Percentiles rank a stretch among this genome's conserved stretches.
These are phyloP conservation scores for Chiroxiphia lanceolata DNA, from an alignment of 2,797 vertebrate species.

Conservation along the genomic window DNA sequence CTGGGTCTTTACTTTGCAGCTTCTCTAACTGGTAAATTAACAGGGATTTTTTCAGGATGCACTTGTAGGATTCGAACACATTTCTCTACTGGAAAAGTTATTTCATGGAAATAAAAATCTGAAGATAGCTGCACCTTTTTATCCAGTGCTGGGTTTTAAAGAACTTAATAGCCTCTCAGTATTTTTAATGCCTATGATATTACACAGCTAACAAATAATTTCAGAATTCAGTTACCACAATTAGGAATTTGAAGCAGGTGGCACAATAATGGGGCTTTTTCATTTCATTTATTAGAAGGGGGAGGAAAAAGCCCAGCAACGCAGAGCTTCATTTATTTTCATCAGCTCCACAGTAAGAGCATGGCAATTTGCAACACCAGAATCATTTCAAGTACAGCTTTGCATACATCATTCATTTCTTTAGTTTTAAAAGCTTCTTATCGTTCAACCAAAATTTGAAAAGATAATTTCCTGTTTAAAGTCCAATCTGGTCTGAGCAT, in stretches of 20 bases:
- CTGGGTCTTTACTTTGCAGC: slow-evolving; percentile 4
- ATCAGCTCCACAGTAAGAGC: slow-evolving; percentile 78
- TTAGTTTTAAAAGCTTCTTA: slow-evolving; percentile 76
- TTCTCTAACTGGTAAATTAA: slow-evolving; percentile 15
- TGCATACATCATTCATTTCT: slow-evolving; percentile 68
- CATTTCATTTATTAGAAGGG: slow-evolving; percentile 82
- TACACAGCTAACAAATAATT: slow-evolving; percentile 79
- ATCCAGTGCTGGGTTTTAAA: slow-evolving; percentile 58
- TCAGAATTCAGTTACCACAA: slow-evolving; percentile 83
- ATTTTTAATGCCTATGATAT: slow-evolving; percentile 74
- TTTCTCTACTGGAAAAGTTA: slow-evolving; percentile 53
- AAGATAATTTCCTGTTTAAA: slow-evolving; percentile 66
- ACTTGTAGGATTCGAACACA: slow-evolving; percentile 50
- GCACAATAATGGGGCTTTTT: slow-evolving; percentile 82
- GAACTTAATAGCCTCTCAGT: slow-evolving; percentile 69
- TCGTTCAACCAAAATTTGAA: slow-evolving; percentile 67
- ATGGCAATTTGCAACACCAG: slow-evolving; percentile 78
- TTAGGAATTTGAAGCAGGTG: slow-evolving; percentile 85
- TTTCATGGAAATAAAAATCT: slow-evolving; percentile 63
- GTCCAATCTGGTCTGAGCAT: slow-evolving; percentile 61
- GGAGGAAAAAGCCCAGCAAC: slow-evolving; percentile 68
- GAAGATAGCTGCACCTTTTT: slow-evolving; percentile 54
- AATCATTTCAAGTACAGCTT: slow-evolving; percentile 79
- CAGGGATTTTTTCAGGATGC: slow-evolving; percentile 14
- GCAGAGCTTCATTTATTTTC: slow-evolving; percentile 80